Evolutionary conservation across 1,140 invertebrate species (phyloP), one percentile per base, ranked within the genome.

Genomic region (Steinernema feltiae): DNA sequence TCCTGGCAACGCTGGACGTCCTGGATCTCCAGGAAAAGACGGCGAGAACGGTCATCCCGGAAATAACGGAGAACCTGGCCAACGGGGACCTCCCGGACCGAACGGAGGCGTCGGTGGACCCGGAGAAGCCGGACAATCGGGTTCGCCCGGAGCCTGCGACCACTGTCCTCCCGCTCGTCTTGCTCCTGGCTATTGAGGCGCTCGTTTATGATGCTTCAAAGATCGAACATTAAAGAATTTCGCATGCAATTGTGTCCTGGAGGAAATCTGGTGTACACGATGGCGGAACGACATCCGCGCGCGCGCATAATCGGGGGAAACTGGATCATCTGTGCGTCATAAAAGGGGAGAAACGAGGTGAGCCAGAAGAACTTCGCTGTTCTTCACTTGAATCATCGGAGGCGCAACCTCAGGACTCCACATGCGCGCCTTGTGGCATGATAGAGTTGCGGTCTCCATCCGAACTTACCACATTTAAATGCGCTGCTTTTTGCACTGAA

Each of bases 111-210:
- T 69, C 35, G 83, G 83, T 74, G 41, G 53, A 21, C 31, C 73
- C 29, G 83, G 83, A 75, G 71, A 72, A 32, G 35, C 77, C 30
- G 83, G 82, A 63, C 53, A 69, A 27, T 69, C 83, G 17, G 83
- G 84, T 41, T 71, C 79, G 18, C 78, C 77, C 21, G 84, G 84
- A 31, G 69, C 76, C n/a, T 85, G 84, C 79, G 83, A 84, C 27
- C 85, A 86, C 70, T 85, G 84, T 46, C 84, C 84, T 30, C 80
- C 83, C 31, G 84, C 83, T 17, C 70, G 84, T 76, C 75, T 85
- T 24, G 83, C 82, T 48, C 82, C 82, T 31, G 82, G 82, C 75
- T 83, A 83, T 77, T 83, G 24, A 63, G 24, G 12, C 12, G 53
- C 7, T 63, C 24, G 3, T 63, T 63, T 63, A n/a, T 21, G 15